A percentile compares a stretch with the other conserved stretches of the same genome.
These are phyloP conservation scores for Oncorhynchus keta DNA, from an alignment of 2,113 vertebrate genomes.

Conservation along the genomic window DNA sequence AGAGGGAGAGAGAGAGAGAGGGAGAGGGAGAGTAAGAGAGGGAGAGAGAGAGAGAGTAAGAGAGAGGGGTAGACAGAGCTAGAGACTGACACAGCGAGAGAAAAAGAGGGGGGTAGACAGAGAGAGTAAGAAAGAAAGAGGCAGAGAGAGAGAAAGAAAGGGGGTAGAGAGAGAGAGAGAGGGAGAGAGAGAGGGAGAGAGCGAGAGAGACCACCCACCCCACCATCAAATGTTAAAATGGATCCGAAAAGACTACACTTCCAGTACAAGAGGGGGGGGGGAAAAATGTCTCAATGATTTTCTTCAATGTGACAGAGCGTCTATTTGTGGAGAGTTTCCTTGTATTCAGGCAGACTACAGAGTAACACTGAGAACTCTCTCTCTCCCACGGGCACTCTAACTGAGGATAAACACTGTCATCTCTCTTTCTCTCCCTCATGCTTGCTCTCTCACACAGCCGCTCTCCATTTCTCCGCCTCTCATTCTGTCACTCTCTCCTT, in stretches of 20 bases:
- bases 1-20: neutral
- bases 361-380: slow-evolving; percentile 47
- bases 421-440: slow-evolving; percentile 55
- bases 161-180: too few relatives aligned
- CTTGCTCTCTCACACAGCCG: neutral
- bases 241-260: neutral
- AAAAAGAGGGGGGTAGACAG: too few relatives aligned
- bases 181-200: too few relatives aligned
- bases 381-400: slow-evolving; percentile 75
- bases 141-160: too few relatives aligned
- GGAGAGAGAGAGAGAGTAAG: neutral
- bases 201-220: neutral
- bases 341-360: neutral
- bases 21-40: neutral
- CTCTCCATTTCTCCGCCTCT: neutral
- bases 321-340: neutral
- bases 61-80: neutral
- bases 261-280: neutral
- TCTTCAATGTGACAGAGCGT: slow-evolving; percentile 1
- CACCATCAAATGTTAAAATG: slow-evolving; percentile 6
- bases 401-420: slow-evolving; percentile 73
- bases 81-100: too few relatives aligned
- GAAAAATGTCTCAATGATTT: neutral
- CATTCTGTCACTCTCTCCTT: neutral
- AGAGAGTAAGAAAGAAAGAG: too few relatives aligned